Evolutionary conservation across 2,797 vertebrate species (phyloP).

Genomic region (Lepilemur ruficaudatus): DNA sequence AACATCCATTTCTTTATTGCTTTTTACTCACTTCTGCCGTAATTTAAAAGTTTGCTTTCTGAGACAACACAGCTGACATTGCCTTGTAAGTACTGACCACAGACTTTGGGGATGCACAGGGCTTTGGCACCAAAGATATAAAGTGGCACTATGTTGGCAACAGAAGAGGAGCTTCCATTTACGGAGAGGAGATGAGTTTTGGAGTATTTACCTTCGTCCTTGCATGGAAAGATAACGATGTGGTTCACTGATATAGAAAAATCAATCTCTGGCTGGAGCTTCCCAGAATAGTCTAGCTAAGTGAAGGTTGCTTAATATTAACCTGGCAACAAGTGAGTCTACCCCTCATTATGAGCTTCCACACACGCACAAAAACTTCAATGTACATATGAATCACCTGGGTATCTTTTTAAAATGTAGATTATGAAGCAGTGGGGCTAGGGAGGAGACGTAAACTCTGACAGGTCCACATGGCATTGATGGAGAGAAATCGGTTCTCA

Average conservation of each 20-base stretch:
- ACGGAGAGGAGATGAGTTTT: neutral
- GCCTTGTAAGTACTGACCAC: neutral
- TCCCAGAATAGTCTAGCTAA: neutral
- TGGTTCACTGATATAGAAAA: neutral
- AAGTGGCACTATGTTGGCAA: neutral
- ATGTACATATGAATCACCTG: neutral
- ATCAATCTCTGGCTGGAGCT: neutral
- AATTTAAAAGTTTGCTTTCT: slow-evolving; percentile 21
- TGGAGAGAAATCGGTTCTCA: neutral
- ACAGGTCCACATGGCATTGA: neutral
- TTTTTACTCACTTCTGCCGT: slow-evolving; percentile 29
- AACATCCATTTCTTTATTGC: neutral
- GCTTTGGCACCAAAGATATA: neutral
- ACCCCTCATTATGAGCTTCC: neutral
- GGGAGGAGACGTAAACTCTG: neutral
- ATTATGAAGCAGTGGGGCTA: neutral
- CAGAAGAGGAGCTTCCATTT: neutral
- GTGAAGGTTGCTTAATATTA: neutral
- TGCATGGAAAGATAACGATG: neutral
- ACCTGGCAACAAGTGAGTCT: neutral
- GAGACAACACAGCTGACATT: neutral
- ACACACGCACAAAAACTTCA: neutral
- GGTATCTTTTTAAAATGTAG: neutral
- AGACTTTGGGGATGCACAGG: neutral
- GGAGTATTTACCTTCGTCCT: neutral